phyloP scores from a whole-genome alignment of 2,888 invertebrate species.

The Oscheius sp. region DNA sequence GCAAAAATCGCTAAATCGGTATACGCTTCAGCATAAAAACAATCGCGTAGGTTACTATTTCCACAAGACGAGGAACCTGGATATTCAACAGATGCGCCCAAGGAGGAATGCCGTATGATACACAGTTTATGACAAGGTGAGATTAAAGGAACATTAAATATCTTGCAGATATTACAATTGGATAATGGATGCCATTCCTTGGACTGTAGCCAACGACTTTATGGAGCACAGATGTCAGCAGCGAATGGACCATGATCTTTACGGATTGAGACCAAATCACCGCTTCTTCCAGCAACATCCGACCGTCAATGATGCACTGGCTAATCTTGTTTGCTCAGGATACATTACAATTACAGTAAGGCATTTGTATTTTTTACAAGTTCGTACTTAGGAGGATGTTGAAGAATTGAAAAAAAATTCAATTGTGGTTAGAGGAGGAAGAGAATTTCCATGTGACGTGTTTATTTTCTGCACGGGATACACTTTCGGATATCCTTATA shows the following conservation, averaged over 20 bases:
- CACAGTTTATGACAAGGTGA: conserved; percentile 56
- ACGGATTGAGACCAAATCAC: conserved; percentile 69
- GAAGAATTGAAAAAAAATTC: conserved; percentile 98
- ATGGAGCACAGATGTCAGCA: conserved; percentile 68
- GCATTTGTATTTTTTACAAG: background rate
- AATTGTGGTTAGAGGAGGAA: conserved; percentile 80
- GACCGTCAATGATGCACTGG: conserved; percentile 75
- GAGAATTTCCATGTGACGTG: conserved; percentile 68
- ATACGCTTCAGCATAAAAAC: background rate
- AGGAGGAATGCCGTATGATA: conserved; percentile 68
- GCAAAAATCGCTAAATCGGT: conserved; percentile 69
- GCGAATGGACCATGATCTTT: conserved; percentile 71
- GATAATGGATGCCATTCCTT: conserved; percentile 64
- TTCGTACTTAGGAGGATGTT: conserved; percentile 89
- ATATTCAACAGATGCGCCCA: conserved; percentile 73
- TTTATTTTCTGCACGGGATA: conserved; percentile 74
- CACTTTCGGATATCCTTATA: conserved; percentile 75
- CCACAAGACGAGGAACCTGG: conserved; percentile 75
- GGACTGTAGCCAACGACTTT: conserved; percentile 70
- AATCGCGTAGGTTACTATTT: conserved; percentile 73
- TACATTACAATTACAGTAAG: conserved; percentile 72
- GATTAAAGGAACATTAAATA: background rate
- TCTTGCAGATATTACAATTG: conserved; percentile 62
- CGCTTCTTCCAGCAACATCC: conserved; percentile 73
- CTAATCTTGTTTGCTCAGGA: conserved; percentile 74